Evolutionary conservation across 2,113 vertebrate genomes (phyloP), one percentile per base, ranked within the genome.

Genomic region (Vireo altiloquus): DNA sequence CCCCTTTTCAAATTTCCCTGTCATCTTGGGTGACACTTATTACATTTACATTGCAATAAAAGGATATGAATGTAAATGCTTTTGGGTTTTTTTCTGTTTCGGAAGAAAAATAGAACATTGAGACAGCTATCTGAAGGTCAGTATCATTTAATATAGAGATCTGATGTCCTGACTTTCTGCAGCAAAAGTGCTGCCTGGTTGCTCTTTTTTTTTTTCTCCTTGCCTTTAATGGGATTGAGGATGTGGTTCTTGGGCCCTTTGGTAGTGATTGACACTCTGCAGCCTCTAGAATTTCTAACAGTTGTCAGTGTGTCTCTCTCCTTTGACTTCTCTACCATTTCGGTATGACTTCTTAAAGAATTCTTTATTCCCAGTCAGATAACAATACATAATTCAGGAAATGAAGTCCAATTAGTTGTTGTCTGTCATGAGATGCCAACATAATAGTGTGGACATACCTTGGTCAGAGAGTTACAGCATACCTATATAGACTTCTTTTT

Each of bases 41-140:
- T 70, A 13, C 6, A 47, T 13, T 7, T 30, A 22, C 9, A 37
- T 50, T 1, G 1, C 14, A 52, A 20, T 60, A 76, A 60, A 82
- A 76, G 3, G 4, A 35, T 63, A 24, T 33, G 6, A 82, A 10
- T 79, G 16, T 5, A 78, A 69, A 59, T 31, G 6, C 4, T 27
- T 74, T 37, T 1, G 12, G 0, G 0, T 0, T 11, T 57, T 63
- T 30, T 71, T 19, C 17, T 39, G 2, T 40, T 68, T 61, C 69
- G 21, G 37, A 56, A 68, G 33, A 30, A 88, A 87, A 79, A 39
- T 16, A 6, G 37, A 65, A 64, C 40, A 18, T 4, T 33, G 31
- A 63, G 82, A 35, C 7, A n/a, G 5, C 1, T 53, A 13, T 52
- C 11, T 82, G 47, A 88, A 76, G 9, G 24, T 60, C 46, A 65